These are phyloP conservation scores for Cyclophora albipunctata DNA, from an alignment of 2,888 invertebrate genomes.

Conservation along the genomic window DNA sequence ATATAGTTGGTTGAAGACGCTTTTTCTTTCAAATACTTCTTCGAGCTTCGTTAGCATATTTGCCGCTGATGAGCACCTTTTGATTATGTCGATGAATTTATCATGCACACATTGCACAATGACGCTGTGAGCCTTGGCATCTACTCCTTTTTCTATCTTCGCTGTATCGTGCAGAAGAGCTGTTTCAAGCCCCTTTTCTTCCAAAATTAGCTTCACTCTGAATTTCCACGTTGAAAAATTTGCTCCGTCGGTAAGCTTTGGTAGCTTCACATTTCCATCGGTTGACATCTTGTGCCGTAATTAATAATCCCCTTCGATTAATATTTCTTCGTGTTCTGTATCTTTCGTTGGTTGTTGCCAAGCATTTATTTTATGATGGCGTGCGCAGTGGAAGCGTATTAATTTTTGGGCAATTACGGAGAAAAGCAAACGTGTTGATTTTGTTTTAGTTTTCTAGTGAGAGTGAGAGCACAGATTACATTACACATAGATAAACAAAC, in stretches of 20 bases:
- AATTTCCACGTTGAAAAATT: background rate
- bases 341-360: background rate
- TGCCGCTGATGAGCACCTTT: slow-evolving; percentile 6
- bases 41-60: slow-evolving; percentile 7
- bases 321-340: background rate
- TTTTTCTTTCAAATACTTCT: slow-evolving; percentile 9
- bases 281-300: too few species aligned
- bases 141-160: background rate
- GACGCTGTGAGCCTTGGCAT: background rate
- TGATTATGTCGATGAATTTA: slow-evolving; percentile 9
- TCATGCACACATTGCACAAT: slow-evolving; percentile 12
- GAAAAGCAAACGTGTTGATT: too few species aligned
- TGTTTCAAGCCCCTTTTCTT: background rate
- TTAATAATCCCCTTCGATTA: too few species aligned
- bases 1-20: slow-evolving; percentile 9
- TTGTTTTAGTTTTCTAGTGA: too few species aligned
- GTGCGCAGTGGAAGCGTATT: background rate
- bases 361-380: background rate
- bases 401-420: background rate
- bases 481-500: too few species aligned
- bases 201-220: background rate
- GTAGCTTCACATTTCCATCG: background rate
- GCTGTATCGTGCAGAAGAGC: background rate
- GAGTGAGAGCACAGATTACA: too few species aligned
- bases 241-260: background rate